A percentile compares a stretch with the other conserved stretches of the same genome.
These are phyloP conservation scores for Albula goreensis DNA, from an alignment of 2,113 vertebrate genomes.

Conservation along the genomic window DNA sequence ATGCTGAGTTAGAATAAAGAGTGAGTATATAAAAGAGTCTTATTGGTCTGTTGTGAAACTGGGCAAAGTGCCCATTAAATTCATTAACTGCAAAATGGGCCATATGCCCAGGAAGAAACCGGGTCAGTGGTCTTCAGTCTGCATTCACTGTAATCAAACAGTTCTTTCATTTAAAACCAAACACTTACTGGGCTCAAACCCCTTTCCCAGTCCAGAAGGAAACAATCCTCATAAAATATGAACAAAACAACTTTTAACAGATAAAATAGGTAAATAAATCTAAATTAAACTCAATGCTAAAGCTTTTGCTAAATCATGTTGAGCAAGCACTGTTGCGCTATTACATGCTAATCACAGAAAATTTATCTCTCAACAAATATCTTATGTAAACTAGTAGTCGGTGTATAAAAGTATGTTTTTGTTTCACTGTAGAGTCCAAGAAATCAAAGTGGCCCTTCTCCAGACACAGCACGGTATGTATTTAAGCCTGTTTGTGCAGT, in stretches of 20 bases:
- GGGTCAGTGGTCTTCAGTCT: background rate
- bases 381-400: too few relatives aligned
- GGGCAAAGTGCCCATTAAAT: background rate
- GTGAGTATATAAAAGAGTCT: background rate
- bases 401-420: conserved; percentile 9
- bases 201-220: background rate
- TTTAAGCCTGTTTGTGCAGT: background rate
- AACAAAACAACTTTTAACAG: too few relatives aligned
- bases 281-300: too few relatives aligned
- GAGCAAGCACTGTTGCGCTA: too few relatives aligned
- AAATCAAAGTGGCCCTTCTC: conserved; percentile 89
- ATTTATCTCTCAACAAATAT: too few relatives aligned
- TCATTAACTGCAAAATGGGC: background rate
- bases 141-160: background rate
- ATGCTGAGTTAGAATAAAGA: background rate
- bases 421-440: conserved; percentile 76
- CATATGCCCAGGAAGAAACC: background rate
- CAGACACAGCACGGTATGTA: conserved; percentile 75
- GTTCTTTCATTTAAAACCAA: background rate
- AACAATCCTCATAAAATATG: background rate
- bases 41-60: background rate
- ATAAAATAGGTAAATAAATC: too few relatives aligned
- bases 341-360: too few relatives aligned
- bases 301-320: too few relatives aligned
- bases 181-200: background rate